These are phyloP conservation scores for Rhynchophorus ferrugineus DNA, from an alignment of 1,140 invertebrate species.

Conservation along the genomic window DNA sequence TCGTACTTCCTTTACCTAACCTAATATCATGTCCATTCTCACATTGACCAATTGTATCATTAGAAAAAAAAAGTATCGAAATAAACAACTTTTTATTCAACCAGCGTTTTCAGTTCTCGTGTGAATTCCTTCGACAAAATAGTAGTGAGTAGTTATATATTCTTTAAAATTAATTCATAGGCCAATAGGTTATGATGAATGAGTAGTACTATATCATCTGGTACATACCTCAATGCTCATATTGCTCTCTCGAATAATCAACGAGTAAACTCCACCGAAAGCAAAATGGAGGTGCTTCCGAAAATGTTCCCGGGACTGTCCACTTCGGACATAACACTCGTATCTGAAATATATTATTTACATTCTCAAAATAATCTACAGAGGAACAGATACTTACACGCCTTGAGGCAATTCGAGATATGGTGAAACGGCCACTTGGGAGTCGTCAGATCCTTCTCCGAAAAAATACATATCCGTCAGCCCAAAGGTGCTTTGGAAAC, in stretches of 20 bases:
- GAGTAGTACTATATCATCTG: too few species aligned
- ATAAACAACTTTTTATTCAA: too few species aligned
- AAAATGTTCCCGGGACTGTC: conserved; percentile 17
- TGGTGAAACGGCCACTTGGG: conserved; percentile 28
- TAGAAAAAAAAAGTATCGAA: too few species aligned
- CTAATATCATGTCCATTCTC: too few species aligned
- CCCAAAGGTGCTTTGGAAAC: conserved; percentile 25
- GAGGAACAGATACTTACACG: conserved; percentile 25
- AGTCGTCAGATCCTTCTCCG: conserved; percentile 10
- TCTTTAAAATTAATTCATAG: too few species aligned
- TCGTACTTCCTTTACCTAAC: too few species aligned
- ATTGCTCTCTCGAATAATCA: conserved; percentile 31
- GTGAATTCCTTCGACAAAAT: too few species aligned
- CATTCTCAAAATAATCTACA: neutral
- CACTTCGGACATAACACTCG: conserved; percentile 27
- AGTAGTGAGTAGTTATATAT: too few species aligned
- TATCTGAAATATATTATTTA: conserved; percentile 28
- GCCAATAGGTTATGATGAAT: too few species aligned
- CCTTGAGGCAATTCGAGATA: conserved; percentile 38
- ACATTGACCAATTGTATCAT: too few species aligned
- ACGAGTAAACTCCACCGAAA: conserved; percentile 36
- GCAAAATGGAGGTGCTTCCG: conserved; percentile 29
- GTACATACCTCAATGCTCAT: conserved; percentile 31
- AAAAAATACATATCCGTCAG: conserved; percentile 35
- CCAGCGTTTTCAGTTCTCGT: too few species aligned